Evolutionary conservation across 2,113 vertebrate genomes (phyloP).

Genomic region (Verasper variegatus): DNA sequence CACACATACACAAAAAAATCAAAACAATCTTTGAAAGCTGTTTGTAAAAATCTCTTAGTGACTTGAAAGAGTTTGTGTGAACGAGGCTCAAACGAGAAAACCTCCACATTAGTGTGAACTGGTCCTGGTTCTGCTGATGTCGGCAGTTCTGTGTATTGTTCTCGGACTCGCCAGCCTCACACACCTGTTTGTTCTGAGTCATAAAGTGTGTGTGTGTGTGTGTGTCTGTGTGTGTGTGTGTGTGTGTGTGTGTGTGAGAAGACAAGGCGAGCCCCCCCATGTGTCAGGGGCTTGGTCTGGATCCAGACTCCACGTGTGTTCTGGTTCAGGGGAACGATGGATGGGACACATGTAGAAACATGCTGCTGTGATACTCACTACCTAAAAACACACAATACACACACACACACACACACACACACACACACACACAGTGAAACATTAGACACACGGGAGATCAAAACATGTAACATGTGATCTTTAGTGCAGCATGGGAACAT

Average conservation of each 20-base stretch:
- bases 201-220: background rate
- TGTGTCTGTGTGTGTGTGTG: too few species aligned
- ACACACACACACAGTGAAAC: too few species aligned
- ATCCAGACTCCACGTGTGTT: background rate
- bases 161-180: background rate
- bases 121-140: background rate
- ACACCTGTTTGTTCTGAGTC: background rate
- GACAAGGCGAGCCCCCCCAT: background rate
- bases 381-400: background rate
- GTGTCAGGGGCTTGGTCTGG: background rate
- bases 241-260: too few species aligned
- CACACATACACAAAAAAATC: too few species aligned
- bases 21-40: too few species aligned
- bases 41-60: too few species aligned
- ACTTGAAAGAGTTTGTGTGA: too few species aligned
- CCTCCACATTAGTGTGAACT: too few species aligned
- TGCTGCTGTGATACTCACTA: background rate
- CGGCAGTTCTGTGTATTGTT: background rate
- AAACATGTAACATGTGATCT: too few species aligned
- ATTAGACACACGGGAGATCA: background rate
- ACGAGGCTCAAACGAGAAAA: too few species aligned
- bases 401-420: background rate
- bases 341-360: background rate
- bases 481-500: too few species aligned
- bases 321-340: background rate